Conservation (phyloP, 2,888 invertebrate species). For the Sinhomidia bicolor region DNA sequence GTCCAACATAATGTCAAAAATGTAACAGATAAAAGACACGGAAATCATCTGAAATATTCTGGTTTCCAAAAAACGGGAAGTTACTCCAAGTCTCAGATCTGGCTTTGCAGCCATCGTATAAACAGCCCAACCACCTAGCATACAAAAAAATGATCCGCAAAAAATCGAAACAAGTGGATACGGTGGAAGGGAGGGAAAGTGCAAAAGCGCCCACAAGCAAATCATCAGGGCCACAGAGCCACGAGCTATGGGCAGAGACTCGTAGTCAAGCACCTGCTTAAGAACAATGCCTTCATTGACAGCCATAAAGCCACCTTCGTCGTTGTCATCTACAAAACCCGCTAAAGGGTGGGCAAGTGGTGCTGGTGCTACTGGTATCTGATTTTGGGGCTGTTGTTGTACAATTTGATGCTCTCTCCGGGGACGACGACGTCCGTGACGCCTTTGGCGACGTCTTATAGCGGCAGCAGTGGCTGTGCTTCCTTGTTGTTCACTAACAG, state of each 20-base stretch:
- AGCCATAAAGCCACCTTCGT: too few species aligned
- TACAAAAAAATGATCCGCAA: neutral
- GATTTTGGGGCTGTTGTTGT: too few species aligned
- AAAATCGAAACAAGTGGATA: neutral
- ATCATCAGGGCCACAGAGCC: neutral
- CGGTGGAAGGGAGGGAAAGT: neutral
- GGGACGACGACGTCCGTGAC: too few species aligned
- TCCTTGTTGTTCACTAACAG: too few species aligned
- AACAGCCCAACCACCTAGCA: neutral
- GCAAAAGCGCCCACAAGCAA: neutral
- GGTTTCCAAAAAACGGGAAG: neutral
- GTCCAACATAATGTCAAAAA: neutral
- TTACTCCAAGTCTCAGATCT: neutral
- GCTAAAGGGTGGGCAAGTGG: neutral
- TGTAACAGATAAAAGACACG: neutral
- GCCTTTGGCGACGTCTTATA: too few species aligned
- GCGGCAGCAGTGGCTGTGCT: neutral
- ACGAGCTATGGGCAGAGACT: neutral
- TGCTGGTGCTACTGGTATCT: neutral
- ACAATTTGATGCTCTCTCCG: too few species aligned
- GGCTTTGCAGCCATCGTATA: neutral
- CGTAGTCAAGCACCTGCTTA: neutral
- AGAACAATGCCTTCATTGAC: too few species aligned
- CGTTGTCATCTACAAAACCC: too few species aligned
- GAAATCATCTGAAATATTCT: neutral